Percentiles rank a stretch among this genome's conserved stretches.
Evolutionary conservation across 2,888 invertebrate genomes (phyloP).

Genomic region (Saturnia japonica): DNA sequence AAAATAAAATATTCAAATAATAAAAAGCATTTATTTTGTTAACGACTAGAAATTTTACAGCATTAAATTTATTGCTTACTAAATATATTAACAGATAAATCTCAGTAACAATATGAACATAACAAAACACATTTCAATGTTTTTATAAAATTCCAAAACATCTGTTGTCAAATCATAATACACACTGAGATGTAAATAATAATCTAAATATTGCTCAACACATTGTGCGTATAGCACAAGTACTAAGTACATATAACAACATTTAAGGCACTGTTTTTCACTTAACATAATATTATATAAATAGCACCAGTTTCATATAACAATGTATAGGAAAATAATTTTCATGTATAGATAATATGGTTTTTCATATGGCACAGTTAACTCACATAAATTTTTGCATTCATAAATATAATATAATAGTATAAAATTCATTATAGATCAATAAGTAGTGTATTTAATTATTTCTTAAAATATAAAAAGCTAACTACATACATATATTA

Average conservation of each 20-base stretch:
- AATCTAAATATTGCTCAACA: constrained; percentile 57
- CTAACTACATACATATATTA: not conserved
- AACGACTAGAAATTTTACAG: constrained; percentile 73
- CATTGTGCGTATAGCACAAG: constrained; percentile 57
- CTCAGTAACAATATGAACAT: constrained; percentile 1
- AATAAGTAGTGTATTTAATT: not conserved
- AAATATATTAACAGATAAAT: constrained; percentile 15
- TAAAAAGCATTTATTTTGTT: constrained; percentile 73
- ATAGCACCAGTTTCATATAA: constrained; percentile 42
- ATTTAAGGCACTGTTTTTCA: constrained; percentile 58
- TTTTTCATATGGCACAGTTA: constrained; percentile 25
- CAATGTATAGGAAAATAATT: not conserved
- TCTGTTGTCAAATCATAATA: constrained; percentile 6
- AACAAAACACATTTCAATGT: not conserved
- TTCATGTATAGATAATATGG: not conserved
- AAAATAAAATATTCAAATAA: constrained; percentile 36
- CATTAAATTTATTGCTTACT: constrained; percentile 52
- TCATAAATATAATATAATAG: constrained; percentile 12
- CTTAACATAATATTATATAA: constrained; percentile 33
- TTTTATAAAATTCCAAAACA: not conserved
- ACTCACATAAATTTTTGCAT: constrained; percentile 21
- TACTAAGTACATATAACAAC: constrained; percentile 59
- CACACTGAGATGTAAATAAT: constrained; percentile 46
- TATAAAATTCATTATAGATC: not conserved
- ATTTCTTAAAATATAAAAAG: not conserved